Evolutionary conservation across 2,113 vertebrate genomes (phyloP).

Genomic region (Polypterus bichir): DNA sequence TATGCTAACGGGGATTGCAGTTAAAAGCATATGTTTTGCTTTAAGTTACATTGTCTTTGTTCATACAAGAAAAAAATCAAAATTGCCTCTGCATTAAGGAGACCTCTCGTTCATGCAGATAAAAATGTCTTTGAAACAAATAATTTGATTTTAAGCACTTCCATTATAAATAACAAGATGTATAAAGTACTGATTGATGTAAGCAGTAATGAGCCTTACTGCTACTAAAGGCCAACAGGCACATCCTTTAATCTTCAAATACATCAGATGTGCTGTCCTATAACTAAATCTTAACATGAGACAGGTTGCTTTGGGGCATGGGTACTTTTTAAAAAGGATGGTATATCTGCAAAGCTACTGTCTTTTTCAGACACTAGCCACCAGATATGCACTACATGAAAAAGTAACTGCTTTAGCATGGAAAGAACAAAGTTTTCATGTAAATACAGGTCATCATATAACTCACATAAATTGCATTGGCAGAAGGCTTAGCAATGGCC

Average conservation of each 20-base stretch:
- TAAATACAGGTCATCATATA: not conserved
- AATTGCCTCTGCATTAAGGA: no score
- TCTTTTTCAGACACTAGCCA: slow-evolving; percentile 9
- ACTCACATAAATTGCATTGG: no score
- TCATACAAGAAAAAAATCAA: no score
- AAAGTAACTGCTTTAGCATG: not conserved
- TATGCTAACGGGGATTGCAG: no score
- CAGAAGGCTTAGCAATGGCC: no score
- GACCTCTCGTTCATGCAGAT: no score
- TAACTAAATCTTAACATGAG: not conserved
- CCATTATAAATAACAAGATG: no score
- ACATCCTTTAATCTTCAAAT: slow-evolving; percentile 10
- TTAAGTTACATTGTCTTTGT: no score
- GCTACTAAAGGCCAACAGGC: not conserved
- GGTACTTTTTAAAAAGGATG: slow-evolving; percentile 14
- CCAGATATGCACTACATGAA: slow-evolving; percentile 3
- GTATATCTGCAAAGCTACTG: slow-evolving; percentile 15
- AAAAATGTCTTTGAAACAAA: no score
- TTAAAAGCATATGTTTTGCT: no score
- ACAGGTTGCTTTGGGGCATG: slow-evolving; percentile 4
- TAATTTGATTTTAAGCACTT: no score
- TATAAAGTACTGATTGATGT: not conserved
- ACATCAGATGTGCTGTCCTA: not conserved
- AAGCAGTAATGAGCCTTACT: not conserved
- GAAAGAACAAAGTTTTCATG: not conserved